Conservation (phyloP, 2,113 vertebrate genomes). For the Aldabrachelys gigantea region DNA sequence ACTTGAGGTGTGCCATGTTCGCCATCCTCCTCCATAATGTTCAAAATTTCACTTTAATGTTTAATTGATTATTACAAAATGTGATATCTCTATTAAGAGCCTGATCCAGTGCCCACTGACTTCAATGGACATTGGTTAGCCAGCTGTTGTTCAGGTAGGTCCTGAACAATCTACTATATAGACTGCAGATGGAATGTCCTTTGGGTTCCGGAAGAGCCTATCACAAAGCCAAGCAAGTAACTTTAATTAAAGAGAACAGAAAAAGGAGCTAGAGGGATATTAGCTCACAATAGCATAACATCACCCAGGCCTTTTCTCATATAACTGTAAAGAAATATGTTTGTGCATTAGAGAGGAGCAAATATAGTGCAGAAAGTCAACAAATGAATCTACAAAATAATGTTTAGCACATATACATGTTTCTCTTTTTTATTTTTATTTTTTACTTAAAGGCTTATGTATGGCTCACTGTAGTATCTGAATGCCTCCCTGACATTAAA, state of each 20-base stretch:
- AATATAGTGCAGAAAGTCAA: no score
- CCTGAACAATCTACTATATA: neutral
- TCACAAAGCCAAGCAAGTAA: neutral
- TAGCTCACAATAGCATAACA: neutral
- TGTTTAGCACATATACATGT: no score
- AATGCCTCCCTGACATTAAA: neutral
- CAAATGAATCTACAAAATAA: no score
- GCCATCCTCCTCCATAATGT: no score
- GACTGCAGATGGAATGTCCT: neutral
- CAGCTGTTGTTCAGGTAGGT: no score
- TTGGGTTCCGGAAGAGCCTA: neutral
- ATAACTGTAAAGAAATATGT: neutral
- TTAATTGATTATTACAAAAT: no score
- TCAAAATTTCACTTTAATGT: no score
- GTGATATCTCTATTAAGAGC: no score
- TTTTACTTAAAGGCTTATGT: neutral
- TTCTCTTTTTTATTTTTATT: neutral
- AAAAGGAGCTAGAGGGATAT: neutral
- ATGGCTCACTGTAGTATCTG: neutral
- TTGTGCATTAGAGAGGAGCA: no score
- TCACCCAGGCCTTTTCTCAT: neutral
- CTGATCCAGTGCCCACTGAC: no score
- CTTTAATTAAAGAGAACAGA: neutral
- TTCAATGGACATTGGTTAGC: no score
- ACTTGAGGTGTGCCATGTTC: no score